phyloP scores from a whole-genome alignment of 2,113 vertebrate species.

The Phylloscopus trochiloides region DNA sequence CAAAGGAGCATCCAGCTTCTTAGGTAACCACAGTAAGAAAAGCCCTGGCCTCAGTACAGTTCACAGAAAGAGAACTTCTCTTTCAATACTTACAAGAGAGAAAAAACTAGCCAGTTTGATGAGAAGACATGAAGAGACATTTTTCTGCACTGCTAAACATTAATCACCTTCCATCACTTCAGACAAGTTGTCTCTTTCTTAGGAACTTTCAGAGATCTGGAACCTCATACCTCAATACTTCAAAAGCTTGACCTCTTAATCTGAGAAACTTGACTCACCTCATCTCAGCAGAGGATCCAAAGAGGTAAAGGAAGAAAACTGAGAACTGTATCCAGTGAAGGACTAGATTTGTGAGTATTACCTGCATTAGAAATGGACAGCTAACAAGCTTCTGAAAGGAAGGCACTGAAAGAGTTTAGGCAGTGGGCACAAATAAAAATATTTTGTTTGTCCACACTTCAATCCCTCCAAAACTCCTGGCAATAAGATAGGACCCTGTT shows the following conservation, averaged over 20 bases:
- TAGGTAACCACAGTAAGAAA: not conserved
- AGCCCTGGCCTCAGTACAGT: not conserved
- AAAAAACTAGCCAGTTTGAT: not conserved
- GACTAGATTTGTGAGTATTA: not conserved
- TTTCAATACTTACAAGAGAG: not conserved
- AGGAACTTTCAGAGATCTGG: not conserved
- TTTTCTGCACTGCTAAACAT: not conserved
- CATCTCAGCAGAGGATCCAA: not conserved
- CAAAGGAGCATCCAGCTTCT: not conserved
- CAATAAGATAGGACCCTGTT: not conserved
- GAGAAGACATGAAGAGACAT: not conserved
- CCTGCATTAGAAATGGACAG: not conserved
- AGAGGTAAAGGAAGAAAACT: not conserved
- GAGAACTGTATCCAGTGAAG: not conserved
- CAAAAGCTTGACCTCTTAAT: not conserved
- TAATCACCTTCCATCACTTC: not conserved
- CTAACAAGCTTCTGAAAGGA: not conserved
- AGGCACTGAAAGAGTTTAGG: not conserved
- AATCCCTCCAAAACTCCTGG: fast-evolving
- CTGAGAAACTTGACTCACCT: not conserved
- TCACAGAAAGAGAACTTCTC: not conserved
- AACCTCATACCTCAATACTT: not conserved
- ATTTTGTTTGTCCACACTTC: fast-evolving
- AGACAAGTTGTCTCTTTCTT: not conserved
- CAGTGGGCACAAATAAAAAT: not conserved